phyloP scores from a whole-genome alignment of 2,797 vertebrate genomes.

The Myotis pilosus region DNA sequence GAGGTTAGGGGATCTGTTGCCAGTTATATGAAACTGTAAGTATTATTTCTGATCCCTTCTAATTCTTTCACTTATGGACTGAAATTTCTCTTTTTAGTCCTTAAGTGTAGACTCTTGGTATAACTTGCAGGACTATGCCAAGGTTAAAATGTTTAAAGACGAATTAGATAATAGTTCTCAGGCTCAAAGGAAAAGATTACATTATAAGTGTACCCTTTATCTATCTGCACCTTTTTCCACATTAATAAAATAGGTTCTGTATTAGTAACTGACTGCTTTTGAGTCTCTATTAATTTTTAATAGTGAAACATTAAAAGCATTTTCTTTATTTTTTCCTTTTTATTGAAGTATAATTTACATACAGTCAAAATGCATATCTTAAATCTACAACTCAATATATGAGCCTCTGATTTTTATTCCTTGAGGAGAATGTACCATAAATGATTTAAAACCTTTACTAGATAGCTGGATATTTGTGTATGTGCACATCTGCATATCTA shows the following conservation, averaged over 20 bases:
- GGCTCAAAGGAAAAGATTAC: background rate
- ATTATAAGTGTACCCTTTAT: background rate
- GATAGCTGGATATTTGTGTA: conserved; percentile 1
- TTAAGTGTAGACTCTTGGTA: background rate
- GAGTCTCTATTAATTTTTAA: conserved; percentile 7
- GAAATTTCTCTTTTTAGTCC: conserved; percentile 44
- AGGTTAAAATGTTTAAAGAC: conserved; percentile 52
- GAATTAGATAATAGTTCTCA: conserved; percentile 6
- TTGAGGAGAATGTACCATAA: conserved; percentile 49
- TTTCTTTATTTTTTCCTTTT: background rate
- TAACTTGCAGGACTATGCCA: conserved; percentile 36
- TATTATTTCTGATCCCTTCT: conserved; percentile 67
- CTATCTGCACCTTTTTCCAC: background rate
- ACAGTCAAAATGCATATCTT: background rate
- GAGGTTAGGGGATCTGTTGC: conserved; percentile 57
- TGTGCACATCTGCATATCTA: conserved; percentile 31
- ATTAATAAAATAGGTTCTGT: conserved; percentile 23
- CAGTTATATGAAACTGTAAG: conserved; percentile 67
- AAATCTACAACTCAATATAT: conserved; percentile 23
- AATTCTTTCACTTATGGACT: background rate
- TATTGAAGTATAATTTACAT: conserved; percentile 25
- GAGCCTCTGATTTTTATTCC: conserved; percentile 3
- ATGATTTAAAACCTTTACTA: conserved; percentile 19
- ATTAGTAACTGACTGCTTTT: background rate
- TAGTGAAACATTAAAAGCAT: conserved; percentile 39